A percentile compares a stretch with the other conserved stretches of the same genome.
Conservation (phyloP, 2,113 vertebrate genomes). For the Grallaria varia region DNA sequence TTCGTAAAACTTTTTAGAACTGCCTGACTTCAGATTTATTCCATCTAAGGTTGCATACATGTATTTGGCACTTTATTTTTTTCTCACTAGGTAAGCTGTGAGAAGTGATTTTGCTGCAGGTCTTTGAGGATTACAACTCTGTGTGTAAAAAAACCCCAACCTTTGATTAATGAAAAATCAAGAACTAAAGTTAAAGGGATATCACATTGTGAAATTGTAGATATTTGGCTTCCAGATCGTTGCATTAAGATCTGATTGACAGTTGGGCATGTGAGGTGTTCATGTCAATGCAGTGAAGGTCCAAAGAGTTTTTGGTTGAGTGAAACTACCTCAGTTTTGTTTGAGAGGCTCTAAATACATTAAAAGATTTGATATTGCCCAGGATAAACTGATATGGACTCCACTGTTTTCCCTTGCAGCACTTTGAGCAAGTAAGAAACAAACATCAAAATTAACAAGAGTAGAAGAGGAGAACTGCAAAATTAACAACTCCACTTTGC, state of each 20-base stretch:
- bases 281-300: background rate
- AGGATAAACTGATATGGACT: background rate
- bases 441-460: background rate
- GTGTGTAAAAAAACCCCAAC: background rate
- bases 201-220: background rate
- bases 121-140: background rate
- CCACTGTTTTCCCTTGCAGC: background rate
- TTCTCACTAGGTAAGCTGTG: background rate
- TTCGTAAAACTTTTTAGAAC: background rate
- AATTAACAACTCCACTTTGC: background rate
- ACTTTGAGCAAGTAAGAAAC: background rate
- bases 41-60: background rate
- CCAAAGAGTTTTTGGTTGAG: background rate
- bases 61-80: background rate
- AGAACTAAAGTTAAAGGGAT: background rate
- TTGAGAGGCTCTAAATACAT: rapidly evolving
- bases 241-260: background rate
- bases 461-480: background rate
- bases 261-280: background rate
- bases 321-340: background rate
- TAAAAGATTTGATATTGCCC: background rate
- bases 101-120: background rate
- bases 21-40: background rate
- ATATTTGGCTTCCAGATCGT: background rate
- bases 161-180: background rate